Base-by-base conservation (phyloP, 2,888 invertebrate species). In the Anthophora plumipes region DNA sequence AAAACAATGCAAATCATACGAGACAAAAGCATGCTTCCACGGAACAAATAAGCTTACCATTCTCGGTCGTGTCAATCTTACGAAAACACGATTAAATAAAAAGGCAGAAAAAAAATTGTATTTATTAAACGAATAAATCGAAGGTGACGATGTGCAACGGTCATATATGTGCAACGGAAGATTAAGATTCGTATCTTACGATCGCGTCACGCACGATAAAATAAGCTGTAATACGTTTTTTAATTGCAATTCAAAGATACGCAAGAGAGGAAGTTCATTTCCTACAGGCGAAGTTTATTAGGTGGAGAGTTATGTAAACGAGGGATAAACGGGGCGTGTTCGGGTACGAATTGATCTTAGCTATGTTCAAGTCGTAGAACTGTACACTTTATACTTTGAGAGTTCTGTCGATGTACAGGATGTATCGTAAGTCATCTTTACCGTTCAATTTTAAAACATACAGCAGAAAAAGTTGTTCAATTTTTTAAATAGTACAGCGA, bases 1-100 rank as follows among this genome's bases (percentile, higher is more conserved):
- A 89, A 81, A 85, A 85, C 75, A 87, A 67, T 86, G 79, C 81
- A 82, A 79, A 86, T 77, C 82, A 67, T 59, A 77, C 61, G 12
- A 82, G 68, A 84, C 41, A 52, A 84, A 84, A 83, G 71, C 80
- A 77, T 80, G 70, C 71, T 73, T 59, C 17, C 48, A 64, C 39
- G 60, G 52, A 50, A 9, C 20, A 43, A 63, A 54, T 50, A 57
- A 54, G 14, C 41, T 59, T 68, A 22, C 31, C 31, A 25, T 5
- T 11, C n/a, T 50, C 25, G 20, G 20, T 31, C 25, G 17, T 50
- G 7, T 37, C 61, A 60, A 67, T 17, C 22, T 11, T 22, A 25
- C 17, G 1, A 48, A 43, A 14, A 20, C 25, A 31, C 17, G 4
- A 25, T 63, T 63, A 7, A 9, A 14, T 20, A 7, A 39, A 25